phyloP scores from a whole-genome alignment of 30 jellyfish, hydroid and myxozoan genomes.

The Aurelia coerulea region DNA sequence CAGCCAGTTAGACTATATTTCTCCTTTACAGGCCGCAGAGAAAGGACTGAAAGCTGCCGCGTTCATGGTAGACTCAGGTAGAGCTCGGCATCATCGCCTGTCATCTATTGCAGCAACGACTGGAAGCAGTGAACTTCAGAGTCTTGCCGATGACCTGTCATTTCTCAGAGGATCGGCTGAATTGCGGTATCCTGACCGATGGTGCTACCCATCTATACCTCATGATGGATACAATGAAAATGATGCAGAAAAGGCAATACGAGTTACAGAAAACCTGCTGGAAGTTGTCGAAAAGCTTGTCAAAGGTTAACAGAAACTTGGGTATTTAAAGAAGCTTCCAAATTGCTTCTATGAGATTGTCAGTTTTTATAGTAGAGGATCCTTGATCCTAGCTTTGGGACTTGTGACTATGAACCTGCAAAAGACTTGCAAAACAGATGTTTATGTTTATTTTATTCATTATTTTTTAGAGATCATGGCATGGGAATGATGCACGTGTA shows the following conservation, averaged over 20 bases:
- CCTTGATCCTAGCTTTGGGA: too few species aligned
- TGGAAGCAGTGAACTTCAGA: neutral
- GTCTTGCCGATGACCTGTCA: constrained; percentile 25
- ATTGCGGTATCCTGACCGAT: constrained; percentile 60
- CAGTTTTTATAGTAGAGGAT: too few species aligned
- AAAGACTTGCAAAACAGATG: too few species aligned
- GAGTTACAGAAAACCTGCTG: neutral
- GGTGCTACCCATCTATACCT: constrained; percentile 54
- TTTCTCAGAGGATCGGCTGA: constrained; percentile 38
- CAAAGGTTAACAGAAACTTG: too few species aligned
- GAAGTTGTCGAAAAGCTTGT: neutral
- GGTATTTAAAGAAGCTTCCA: too few species aligned
- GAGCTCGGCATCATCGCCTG: constrained; percentile 6
- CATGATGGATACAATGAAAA: constrained; percentile 44
- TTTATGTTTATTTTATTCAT: too few species aligned
- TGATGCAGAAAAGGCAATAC: constrained; percentile 40
- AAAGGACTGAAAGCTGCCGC: constrained; percentile 76
- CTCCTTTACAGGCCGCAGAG: constrained; percentile 54
- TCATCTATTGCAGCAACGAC: neutral
- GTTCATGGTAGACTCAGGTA: constrained; percentile 27
- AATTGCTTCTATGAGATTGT: too few species aligned
- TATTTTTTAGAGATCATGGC: too few species aligned
- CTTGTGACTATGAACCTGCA: too few species aligned
- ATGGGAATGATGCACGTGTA: too few species aligned
- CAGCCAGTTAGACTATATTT: too few species aligned